Percentiles rank a stretch among this genome's conserved stretches.
phyloP scores from a whole-genome alignment of 2,888 invertebrate species.

The Mongoloraphidia duomilia region DNA sequence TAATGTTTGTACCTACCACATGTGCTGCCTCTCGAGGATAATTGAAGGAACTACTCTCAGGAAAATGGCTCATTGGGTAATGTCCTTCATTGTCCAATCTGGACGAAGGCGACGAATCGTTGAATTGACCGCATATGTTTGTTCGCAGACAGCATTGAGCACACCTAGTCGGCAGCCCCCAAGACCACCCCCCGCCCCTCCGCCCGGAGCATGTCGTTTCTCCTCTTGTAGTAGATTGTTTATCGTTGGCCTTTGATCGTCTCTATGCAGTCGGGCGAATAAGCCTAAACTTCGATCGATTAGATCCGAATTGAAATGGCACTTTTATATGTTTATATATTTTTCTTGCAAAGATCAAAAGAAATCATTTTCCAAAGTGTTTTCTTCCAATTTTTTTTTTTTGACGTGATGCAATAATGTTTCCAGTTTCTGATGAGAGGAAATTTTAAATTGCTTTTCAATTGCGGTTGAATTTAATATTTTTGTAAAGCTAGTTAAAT shows the following conservation, averaged over 20 bases:
- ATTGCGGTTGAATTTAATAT: no score
- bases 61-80: no score
- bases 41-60: no score
- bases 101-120: no score
- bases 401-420: not conserved
- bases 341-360: not conserved
- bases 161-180: not conserved
- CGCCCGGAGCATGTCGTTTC: not conserved
- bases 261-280: not conserved
- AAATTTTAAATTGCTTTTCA: no score
- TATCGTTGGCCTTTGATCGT: not conserved
- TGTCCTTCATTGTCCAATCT: no score
- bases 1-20: no score
- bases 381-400: not conserved
- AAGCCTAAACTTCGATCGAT: not conserved
- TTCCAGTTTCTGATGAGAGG: no score
- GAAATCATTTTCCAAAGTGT: not conserved
- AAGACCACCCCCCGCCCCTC: not conserved
- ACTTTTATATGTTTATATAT: conserved; percentile 1
- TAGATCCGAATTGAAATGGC: conserved; percentile 1
- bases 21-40: no score
- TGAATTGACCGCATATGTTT: no score
- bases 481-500: no score
- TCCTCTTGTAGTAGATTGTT: not conserved
- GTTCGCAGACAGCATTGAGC: no score